Evolutionary conservation across 2,113 vertebrate genomes (phyloP).

Genomic region (Nettapus auritus): DNA sequence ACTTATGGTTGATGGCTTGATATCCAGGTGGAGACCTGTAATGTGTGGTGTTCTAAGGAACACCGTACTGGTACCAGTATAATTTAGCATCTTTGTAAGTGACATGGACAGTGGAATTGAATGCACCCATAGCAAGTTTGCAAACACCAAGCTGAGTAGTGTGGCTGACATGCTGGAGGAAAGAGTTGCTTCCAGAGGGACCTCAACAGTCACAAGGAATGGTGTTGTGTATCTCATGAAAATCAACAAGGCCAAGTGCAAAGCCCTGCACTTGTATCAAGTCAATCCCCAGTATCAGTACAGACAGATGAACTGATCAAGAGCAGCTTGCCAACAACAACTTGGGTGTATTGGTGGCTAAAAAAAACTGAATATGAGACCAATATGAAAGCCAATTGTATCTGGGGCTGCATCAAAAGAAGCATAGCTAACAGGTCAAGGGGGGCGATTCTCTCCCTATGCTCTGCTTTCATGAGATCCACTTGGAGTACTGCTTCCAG

Average conservation of each 20-base stretch:
- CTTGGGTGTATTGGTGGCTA: neutral
- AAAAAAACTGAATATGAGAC: neutral
- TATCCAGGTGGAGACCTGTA: neutral
- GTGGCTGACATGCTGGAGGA: too few relatives aligned
- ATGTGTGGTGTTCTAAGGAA: neutral
- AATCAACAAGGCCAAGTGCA: neutral
- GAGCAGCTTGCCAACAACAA: neutral
- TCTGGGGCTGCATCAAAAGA: neutral
- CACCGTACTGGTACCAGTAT: neutral
- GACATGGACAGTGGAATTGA: too few relatives aligned
- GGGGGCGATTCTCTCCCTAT: neutral
- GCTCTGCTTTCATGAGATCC: neutral
- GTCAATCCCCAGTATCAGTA: neutral
- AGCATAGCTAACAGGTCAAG: neutral
- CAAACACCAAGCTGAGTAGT: too few relatives aligned
- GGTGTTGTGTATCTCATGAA: neutral
- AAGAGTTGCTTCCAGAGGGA: too few relatives aligned
- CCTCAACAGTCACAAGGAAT: too few relatives aligned
- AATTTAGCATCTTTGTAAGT: too few relatives aligned
- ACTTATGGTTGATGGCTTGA: neutral
- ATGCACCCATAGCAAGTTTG: too few relatives aligned
- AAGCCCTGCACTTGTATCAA: neutral
- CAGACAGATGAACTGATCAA: neutral
- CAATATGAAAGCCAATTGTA: neutral
- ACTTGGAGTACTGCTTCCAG: neutral